Conservation (phyloP, 2,888 invertebrate genomes). For the Leptura quadrifasciata region DNA sequence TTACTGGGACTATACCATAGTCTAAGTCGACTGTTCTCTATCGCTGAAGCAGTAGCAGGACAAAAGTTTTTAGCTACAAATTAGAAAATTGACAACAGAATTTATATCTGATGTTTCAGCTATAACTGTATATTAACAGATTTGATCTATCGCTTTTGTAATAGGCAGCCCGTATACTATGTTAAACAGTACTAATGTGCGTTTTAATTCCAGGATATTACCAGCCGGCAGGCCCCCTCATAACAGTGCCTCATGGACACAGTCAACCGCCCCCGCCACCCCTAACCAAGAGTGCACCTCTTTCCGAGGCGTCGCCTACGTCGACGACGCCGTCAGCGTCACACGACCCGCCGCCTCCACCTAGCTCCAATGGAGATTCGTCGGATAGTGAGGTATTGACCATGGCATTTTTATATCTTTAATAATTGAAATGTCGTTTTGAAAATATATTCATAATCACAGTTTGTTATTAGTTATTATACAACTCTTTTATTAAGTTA, state of each 20-base stretch:
- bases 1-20: too few species aligned
- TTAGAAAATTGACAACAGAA: too few species aligned
- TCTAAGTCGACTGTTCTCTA: too few species aligned
- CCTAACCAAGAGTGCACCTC: slow-evolving; percentile 69
- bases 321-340: slow-evolving; percentile 75
- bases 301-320: slow-evolving; percentile 71
- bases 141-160: too few species aligned
- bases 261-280: slow-evolving; percentile 72
- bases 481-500: neutral
- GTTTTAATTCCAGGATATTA: slow-evolving; percentile 83
- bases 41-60: too few species aligned
- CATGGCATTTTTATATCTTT: neutral
- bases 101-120: too few species aligned
- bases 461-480: too few species aligned
- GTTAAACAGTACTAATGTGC: neutral
- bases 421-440: too few species aligned
- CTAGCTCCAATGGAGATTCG: slow-evolving; percentile 71
- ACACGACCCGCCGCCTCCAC: slow-evolving; percentile 69
- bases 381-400: slow-evolving; percentile 72
- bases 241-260: slow-evolving; percentile 78
- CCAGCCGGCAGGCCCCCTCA: slow-evolving; percentile 94
- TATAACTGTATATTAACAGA: too few species aligned
- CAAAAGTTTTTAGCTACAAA: too few species aligned
- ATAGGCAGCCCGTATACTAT: too few species aligned
- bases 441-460: too few species aligned